Conservation (phyloP, 2,113 vertebrate genomes). For the Lophura nycthemera region DNA sequence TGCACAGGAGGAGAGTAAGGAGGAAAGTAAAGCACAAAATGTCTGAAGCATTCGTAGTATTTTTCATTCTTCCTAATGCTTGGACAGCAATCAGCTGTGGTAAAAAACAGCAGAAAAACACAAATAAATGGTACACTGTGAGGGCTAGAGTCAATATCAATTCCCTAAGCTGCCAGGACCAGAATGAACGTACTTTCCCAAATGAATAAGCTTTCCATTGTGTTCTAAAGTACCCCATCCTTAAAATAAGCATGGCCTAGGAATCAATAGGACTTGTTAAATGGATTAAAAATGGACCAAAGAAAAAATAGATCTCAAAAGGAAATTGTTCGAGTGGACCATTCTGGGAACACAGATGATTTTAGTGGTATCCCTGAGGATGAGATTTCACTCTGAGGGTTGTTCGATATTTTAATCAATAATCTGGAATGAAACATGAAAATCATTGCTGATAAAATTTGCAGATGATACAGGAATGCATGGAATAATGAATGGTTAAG, state of each 20-base stretch:
- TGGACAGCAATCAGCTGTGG: neutral
- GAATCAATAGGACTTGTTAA: constrained; percentile 56
- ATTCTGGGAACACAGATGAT: constrained; percentile 31
- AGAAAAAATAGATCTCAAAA: constrained; percentile 37
- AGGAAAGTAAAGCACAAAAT: neutral
- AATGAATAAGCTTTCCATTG: constrained; percentile 46
- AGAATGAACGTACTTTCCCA: constrained; percentile 15
- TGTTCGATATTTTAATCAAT: constrained; percentile 62
- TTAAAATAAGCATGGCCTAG: constrained; percentile 25
- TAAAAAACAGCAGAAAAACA: neutral
- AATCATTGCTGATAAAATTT: constrained; percentile 65
- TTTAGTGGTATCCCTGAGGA: neutral
- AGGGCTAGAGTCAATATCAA: neutral
- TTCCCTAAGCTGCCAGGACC: neutral
- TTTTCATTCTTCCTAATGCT: neutral
- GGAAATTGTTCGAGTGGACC: constrained; percentile 1
- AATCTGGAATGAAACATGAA: constrained; percentile 50
- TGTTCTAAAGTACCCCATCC: constrained; percentile 19
- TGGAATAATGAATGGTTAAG: neutral
- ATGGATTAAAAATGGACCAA: constrained; percentile 60
- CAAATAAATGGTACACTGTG: neutral
- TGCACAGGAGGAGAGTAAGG: neutral
- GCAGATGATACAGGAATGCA: neutral
- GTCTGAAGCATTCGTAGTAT: neutral
- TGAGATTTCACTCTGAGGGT: neutral